phyloP scores from a whole-genome alignment of 2,113 vertebrate genomes.

The Chaetodon trifascialis region DNA sequence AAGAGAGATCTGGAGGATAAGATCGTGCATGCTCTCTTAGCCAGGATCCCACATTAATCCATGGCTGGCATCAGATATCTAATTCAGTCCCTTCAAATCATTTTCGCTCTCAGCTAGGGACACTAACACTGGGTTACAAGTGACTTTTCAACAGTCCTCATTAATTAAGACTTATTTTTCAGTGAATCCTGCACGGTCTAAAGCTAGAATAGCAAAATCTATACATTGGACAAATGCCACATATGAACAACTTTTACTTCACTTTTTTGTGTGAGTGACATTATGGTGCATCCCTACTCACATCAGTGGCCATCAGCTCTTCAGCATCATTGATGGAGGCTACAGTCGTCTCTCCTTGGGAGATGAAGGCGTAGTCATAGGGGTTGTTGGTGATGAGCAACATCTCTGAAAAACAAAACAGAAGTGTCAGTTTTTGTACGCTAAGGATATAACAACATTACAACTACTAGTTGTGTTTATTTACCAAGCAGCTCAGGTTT shows the following conservation, averaged over 20 bases:
- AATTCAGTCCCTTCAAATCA: constrained; percentile 33
- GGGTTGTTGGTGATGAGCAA: constrained; percentile 86
- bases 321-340: constrained; percentile 80
- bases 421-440: background rate
- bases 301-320: constrained; percentile 81
- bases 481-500: constrained; percentile 92
- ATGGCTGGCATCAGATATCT: background rate
- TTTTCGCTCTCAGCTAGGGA: background rate
- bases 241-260: background rate
- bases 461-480: background rate
- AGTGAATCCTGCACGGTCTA: background rate
- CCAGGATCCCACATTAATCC: constrained; percentile 18
- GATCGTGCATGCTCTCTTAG: constrained; percentile 6
- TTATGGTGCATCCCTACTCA: constrained; percentile 47
- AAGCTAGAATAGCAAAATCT: background rate
- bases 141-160: background rate
- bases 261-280: background rate
- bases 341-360: constrained; percentile 82
- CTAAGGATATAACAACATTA: background rate
- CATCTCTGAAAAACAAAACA: constrained; percentile 73
- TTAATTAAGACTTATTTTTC: background rate
- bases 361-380: constrained; percentile 83
- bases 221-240: background rate
- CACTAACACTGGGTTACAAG: background rate
- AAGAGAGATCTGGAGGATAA: constrained; percentile 6